phyloP scores from a whole-genome alignment of 1,140 invertebrate species.

The Drosophila ohnishii region DNA sequence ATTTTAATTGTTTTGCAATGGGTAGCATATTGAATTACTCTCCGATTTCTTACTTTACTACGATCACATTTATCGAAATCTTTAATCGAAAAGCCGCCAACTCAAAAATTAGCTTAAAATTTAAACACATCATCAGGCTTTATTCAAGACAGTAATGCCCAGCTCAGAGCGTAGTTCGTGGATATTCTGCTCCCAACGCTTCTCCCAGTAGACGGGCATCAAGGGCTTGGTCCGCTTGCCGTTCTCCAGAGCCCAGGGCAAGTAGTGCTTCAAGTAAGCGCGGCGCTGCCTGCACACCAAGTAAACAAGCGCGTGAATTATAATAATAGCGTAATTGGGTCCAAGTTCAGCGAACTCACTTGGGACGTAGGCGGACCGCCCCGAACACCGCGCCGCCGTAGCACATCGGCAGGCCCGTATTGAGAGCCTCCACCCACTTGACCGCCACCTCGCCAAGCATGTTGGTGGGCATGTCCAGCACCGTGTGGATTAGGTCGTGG shows the following conservation, averaged over 20 bases:
- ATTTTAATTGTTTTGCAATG: neutral
- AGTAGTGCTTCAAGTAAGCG: conserved; percentile 90
- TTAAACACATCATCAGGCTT: conserved; percentile 25
- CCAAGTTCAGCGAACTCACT: conserved; percentile 84
- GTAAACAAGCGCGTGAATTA: conserved; percentile 47
- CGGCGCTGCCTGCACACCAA: conserved; percentile 87
- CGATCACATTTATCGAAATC: conserved; percentile 8
- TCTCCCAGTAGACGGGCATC: conserved; percentile 95
- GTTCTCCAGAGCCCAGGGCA: conserved; percentile 94
- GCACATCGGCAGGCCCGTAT: conserved; percentile 95
- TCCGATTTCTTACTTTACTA: too few species aligned
- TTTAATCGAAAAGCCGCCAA: neutral
- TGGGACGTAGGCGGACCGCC: conserved; percentile 90
- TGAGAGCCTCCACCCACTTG: conserved; percentile 98
- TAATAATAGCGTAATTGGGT: conserved; percentile 21
- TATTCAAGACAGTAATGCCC: conserved; percentile 85
- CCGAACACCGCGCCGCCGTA: conserved; percentile 94
- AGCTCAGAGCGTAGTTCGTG: conserved; percentile 91
- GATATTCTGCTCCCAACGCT: conserved; percentile 95
- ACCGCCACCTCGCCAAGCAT: conserved; percentile 96
- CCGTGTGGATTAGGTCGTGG: conserved; percentile 97
- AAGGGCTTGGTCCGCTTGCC: conserved; percentile 88
- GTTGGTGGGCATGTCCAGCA: conserved; percentile 96
- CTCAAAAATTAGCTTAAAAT: conserved; percentile 11
- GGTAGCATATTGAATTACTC: too few species aligned